Base-by-base conservation (phyloP, 2,797 vertebrate genomes). In the Forpus xanthops region DNA sequence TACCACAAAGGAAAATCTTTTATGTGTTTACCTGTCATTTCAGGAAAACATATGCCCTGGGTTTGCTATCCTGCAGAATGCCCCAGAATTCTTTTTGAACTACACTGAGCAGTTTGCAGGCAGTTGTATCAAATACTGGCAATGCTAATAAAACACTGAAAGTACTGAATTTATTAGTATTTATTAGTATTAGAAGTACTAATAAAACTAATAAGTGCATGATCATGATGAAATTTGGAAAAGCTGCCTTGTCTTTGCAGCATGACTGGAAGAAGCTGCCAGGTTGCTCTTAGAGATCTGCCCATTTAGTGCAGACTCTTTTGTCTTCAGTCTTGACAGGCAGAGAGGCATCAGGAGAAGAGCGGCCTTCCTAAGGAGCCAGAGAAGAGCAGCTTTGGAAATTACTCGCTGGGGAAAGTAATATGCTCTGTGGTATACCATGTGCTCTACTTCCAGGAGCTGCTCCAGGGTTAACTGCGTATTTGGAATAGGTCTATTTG, bases 11-110 rank as follows among this genome's bases (percentile, higher is more conserved):
- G 58, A 35, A 78, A 61, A 18, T 47, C 17, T 89, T 60, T 8
- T 68, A 35, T 44, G 8, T 68, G 23, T 72, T 84, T 86, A 21
- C 10, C 8, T 68, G 37, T 56, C 19, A 11, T 61, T 75, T 90
- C 53, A 78, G 88, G 33, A 88, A 72, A 65, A 56, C 7, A 3
- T 18, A 25, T 0, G 0, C 56, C 33, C 1, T 0, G 37, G 15
- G 33, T 81, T 83, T 50, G 9, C 47, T 88, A 1, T 49, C n/a
- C 42, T 53, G 30, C 4, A 3, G 16, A 56, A 56, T 85, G 27
- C 31, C 27, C 12, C 30, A 42, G 37, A 35, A 28, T 80, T 61
- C 30, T 53, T 85, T 85, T 49, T 84, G 33, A 61, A 24, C 77
- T 72, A 39, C 6, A 5, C 0, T 56, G 31, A 6, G 18, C 18